These are phyloP conservation scores for Rhyacophila evoluta DNA, from an alignment of 2,888 invertebrate species.

Conservation along the genomic window DNA sequence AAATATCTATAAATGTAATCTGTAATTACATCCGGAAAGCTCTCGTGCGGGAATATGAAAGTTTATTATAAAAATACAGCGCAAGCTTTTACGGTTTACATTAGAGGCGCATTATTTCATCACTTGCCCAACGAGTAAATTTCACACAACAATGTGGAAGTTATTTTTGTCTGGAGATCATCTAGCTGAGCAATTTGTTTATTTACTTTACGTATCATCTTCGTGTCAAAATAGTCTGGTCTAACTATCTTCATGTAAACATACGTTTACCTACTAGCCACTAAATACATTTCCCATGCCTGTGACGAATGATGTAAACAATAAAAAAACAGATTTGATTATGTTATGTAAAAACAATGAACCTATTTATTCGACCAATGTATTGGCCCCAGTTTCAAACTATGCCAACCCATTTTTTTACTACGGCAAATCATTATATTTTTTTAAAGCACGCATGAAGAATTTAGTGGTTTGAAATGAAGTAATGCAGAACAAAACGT, in stretches of 20 bases:
- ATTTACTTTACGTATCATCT: constrained; percentile 31
- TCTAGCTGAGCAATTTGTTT: constrained; percentile 31
- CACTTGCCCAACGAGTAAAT: background rate
- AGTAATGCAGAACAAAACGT: too few relatives aligned
- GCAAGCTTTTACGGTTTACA: background rate
- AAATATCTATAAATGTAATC: too few relatives aligned
- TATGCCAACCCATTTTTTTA: too few relatives aligned
- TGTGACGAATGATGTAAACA: constrained; percentile 28
- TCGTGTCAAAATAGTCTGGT: constrained; percentile 46
- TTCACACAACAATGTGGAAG: constrained; percentile 19
- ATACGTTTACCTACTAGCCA: constrained; percentile 32
- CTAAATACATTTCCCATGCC: constrained; percentile 26
- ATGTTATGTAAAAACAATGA: background rate
- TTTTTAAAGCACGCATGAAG: too few relatives aligned
- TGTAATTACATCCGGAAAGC: too few relatives aligned
- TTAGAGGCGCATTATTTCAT: background rate
- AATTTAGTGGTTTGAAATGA: too few relatives aligned
- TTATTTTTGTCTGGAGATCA: constrained; percentile 37
- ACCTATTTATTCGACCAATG: too few relatives aligned
- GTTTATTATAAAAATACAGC: background rate
- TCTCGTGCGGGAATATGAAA: too few relatives aligned
- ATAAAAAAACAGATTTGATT: constrained; percentile 1
- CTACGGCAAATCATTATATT: too few relatives aligned
- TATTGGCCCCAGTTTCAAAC: too few relatives aligned
- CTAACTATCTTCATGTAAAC: constrained; percentile 41